Evolutionary conservation across 2,888 invertebrate genomes (phyloP).

Genomic region (Capitulum mitella): DNA sequence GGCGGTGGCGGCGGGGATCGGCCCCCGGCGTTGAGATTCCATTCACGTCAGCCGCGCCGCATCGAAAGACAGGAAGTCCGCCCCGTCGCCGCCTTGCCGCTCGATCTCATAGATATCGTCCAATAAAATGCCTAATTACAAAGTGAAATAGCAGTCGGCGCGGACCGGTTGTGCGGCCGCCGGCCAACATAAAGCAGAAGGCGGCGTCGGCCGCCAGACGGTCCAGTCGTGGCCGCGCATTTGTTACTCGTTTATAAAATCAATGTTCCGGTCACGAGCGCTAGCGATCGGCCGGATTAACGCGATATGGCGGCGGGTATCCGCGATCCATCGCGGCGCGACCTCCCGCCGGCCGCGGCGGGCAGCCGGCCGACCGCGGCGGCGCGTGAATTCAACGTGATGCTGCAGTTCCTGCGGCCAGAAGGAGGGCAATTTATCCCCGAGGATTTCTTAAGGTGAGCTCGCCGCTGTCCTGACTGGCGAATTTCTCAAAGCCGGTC

Average conservation of each 20-base stretch:
- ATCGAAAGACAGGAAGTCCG: not conserved
- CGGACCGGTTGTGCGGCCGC: not conserved
- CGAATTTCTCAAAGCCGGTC: not conserved
- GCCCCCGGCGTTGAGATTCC: no score
- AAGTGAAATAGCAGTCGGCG: not conserved
- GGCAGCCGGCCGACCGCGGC: not conserved
- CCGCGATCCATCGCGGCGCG: not conserved
- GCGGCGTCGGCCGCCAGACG: not conserved
- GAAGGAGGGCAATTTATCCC: not conserved
- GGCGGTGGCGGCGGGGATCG: not conserved
- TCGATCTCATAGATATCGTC: not conserved
- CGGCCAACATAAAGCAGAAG: not conserved
- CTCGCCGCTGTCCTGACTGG: not conserved
- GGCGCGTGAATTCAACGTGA: not conserved
- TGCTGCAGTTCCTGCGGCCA: not conserved
- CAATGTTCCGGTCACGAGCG: not conserved
- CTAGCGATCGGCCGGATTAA: not conserved
- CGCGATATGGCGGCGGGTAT: not conserved
- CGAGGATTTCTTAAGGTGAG: not conserved
- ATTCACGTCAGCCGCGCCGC: not conserved
- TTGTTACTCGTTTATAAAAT: conserved; percentile 1
- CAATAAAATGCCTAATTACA: conserved; percentile 7
- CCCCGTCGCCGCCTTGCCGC: not conserved
- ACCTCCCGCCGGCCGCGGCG: not conserved
- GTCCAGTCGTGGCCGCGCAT: not conserved